phyloP scores from a whole-genome alignment of 2,888 invertebrate species.

The Pediacus dermestoides region DNA sequence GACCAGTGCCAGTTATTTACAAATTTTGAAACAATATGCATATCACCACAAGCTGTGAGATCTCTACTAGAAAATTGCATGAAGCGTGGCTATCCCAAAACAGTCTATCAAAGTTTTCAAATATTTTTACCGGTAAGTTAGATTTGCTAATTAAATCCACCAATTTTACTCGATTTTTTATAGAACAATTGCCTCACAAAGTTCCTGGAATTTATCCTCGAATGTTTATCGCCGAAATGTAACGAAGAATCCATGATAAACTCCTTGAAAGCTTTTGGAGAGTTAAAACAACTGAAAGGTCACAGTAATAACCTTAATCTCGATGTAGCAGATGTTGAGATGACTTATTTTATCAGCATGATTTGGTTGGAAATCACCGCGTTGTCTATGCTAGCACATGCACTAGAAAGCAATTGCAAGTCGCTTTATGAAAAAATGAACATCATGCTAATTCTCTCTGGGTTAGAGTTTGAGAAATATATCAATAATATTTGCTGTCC shows the following conservation, averaged over 20 bases:
- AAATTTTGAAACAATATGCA: conserved; percentile 1
- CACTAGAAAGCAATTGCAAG: conserved; percentile 59
- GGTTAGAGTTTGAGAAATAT: conserved; percentile 57
- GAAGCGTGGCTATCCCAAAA: conserved; percentile 19
- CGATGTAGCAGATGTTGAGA: too few relatives aligned
- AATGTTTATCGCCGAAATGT: too few relatives aligned
- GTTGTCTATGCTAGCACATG: conserved; percentile 58
- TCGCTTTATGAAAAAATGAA: conserved; percentile 63
- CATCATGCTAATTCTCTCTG: conserved; percentile 58
- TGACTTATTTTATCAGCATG: conserved; percentile 53
- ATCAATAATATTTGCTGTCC: conserved; percentile 49
- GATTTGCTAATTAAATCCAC: too few relatives aligned
- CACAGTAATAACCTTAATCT: too few relatives aligned
- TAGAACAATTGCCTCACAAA: conserved; percentile 62
- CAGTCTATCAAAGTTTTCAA: conserved; percentile 2
- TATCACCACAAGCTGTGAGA: conserved; percentile 30
- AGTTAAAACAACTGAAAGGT: too few relatives aligned
- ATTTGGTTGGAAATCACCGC: conserved; percentile 57
- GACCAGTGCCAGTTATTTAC: background rate
- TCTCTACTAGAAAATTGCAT: conserved; percentile 55
- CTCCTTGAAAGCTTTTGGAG: too few relatives aligned
- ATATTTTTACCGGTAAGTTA: conserved; percentile 10
- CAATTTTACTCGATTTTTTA: too few relatives aligned
- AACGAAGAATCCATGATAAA: too few relatives aligned
- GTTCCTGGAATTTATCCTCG: conserved; percentile 43